Base-by-base conservation (phyloP, 1,140 invertebrate genomes). In the Lysiphlebus fabarum region DNA sequence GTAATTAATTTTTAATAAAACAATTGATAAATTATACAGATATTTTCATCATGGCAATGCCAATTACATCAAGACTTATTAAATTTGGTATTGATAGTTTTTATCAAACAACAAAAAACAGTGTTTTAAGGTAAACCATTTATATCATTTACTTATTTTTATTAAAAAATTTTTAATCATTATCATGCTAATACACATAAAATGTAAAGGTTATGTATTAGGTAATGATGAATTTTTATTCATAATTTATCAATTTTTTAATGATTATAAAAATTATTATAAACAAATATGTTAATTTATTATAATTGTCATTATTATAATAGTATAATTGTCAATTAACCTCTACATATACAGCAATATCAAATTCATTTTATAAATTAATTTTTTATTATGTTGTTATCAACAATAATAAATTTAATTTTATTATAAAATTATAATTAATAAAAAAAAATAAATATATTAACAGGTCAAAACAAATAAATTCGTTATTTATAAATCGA, bases 61-160 rank as follows among this genome's bases (percentile, higher is more conserved):
- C 73, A 64, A 65, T 65, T 44, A 57, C 62, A 50, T n/a, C 64
- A 26, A 73, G 63, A 71, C 66, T 73, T 42, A 60, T 56, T 33
- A 68, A 68, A 58, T 11, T 73, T 5, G 60, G 67, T 11, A 57
- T 71, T 42, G 72, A 76, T 51, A 71, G 59, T 65, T 54, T 75
- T 40, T 67, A 66, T 59, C 66, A 74, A 62, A 65, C 65, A 33
- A 62, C 64, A 44, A 67, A 66, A 63, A 68, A 57, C 38, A 50
- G 64, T 26, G 26, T 67, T 38, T 37, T 64, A 42, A 69, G 72
- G 74, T 75, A 64, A 72, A 59, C 56, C 5, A 12, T 38, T 36
- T 41, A 11, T 7, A 4, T 41, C 10, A 10, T 43, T 43, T n/a
- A n/a, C n/a, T n/a, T n/a, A n/a, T n/a, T n/a, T 43, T 43, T 6